phyloP scores from a whole-genome alignment of 2,113 vertebrate genomes.

The Hippocampus comes region DNA sequence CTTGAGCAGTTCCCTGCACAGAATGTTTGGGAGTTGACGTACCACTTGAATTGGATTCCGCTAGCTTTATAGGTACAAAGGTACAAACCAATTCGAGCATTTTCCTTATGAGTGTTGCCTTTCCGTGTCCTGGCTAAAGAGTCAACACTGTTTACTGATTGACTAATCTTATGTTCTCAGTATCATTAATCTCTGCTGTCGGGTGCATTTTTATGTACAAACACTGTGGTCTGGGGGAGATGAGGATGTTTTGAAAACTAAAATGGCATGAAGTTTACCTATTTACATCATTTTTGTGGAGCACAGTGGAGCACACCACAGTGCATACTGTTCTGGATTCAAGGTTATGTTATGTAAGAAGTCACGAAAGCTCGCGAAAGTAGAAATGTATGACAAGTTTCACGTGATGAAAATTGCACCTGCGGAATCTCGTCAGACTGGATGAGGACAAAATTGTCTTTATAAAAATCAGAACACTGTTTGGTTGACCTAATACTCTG shows the following conservation, averaged over 20 bases:
- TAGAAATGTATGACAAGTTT: not conserved
- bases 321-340: not conserved
- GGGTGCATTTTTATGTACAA: conserved; percentile 7
- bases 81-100: conserved; percentile 11
- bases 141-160: conserved; percentile 27
- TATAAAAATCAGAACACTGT: not conserved
- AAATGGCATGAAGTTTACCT: conserved; percentile 1
- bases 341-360: not conserved
- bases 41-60: conserved; percentile 2
- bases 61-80: conserved; percentile 4
- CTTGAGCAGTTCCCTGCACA: not conserved
- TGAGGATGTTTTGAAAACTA: not conserved
- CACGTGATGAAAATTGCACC: not conserved
- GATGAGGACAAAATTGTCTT: not conserved
- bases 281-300: conserved; percentile 1
- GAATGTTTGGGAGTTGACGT: not conserved
- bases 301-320: not conserved
- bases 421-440: not conserved
- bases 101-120: conserved; percentile 7
- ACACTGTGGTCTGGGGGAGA: not conserved
- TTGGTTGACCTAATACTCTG: not conserved
- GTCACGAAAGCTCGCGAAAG: not conserved
- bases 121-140: conserved; percentile 18
- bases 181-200: conserved; percentile 4
- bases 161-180: not conserved